phyloP scores from a whole-genome alignment of 2,797 vertebrate species.

The Sebastes matsubarae region DNA sequence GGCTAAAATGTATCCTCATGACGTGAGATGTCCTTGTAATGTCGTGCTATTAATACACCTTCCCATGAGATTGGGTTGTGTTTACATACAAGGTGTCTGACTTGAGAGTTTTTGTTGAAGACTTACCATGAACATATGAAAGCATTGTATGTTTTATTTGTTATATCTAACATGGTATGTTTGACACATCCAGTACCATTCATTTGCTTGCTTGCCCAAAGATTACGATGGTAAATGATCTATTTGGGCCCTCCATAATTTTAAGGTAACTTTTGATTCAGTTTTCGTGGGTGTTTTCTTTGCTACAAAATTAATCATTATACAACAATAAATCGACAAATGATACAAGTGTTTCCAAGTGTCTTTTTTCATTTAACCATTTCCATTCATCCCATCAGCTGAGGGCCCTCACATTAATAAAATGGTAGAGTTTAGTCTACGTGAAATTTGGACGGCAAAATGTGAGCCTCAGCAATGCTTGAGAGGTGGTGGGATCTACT shows the following conservation, averaged over 20 bases:
- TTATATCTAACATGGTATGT: neutral
- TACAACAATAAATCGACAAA: neutral
- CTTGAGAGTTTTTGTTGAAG: neutral
- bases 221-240: too few relatives aligned
- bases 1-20: too few relatives aligned
- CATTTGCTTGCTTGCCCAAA: neutral
- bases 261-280: neutral
- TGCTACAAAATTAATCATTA: neutral
- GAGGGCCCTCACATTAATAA: neutral
- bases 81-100: neutral
- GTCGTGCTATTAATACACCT: too few relatives aligned
- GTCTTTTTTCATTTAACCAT: neutral
- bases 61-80: too few relatives aligned
- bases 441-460: neutral
- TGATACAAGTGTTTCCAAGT: fast-evolving
- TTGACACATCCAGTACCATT: neutral
- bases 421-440: neutral
- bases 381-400: neutral
- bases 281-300: neutral
- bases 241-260: neutral
- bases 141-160: neutral
- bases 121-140: neutral
- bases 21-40: too few relatives aligned
- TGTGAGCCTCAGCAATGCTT: neutral
- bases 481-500: neutral